Evolutionary conservation across 1,140 invertebrate genomes (phyloP), one percentile per base, ranked within the genome.

Genomic region (Drosophila sp.): DNA sequence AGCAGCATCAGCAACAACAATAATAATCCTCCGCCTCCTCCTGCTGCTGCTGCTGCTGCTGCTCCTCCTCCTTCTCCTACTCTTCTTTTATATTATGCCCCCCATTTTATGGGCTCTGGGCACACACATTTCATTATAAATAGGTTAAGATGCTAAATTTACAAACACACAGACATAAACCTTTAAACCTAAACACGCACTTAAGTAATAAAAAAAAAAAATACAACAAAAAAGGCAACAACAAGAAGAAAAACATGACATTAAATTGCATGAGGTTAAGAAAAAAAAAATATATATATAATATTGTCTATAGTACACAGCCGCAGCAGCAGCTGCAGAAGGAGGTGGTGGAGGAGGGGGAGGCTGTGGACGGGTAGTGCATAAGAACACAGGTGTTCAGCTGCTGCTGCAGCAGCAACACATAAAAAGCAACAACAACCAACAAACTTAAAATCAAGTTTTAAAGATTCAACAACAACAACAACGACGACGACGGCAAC

Each of bases 361-460:
- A 50, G 35, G 63, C 33, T 47, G 76, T 61, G 74, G 70, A 70
- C 60, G 71, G 72, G 55, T 60, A 56, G 60, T 50, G 54, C 70
- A 63, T 64, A 77, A 74, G 84, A 87, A 80, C 84, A 89, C 84
- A 89, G 84, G 84, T 89, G 84, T 89, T 89, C 84, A 89, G 76
- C 73, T 81, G 82, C 80, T 67, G 80, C 80, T 66, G 67, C 76
- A 77, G 66, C 69, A 56, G 30, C 57, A 27, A 32, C 72, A 66
- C 71, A 76, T 64, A 70, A 75, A 76, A 76, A 67, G 72, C 54
- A 67, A 76, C 54, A 65, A 60, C 41, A 82, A 40, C 66, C 66
- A 84, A 87, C 67, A 80, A 89, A 89, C 80, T 87, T 78, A 89
- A 89, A 89, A 89, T 89, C 84, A 89, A 89, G 84, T 89, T 89